These are phyloP conservation scores for Mechanitis mazaeus DNA, from an alignment of 2,888 invertebrate species.

Conservation along the genomic window DNA sequence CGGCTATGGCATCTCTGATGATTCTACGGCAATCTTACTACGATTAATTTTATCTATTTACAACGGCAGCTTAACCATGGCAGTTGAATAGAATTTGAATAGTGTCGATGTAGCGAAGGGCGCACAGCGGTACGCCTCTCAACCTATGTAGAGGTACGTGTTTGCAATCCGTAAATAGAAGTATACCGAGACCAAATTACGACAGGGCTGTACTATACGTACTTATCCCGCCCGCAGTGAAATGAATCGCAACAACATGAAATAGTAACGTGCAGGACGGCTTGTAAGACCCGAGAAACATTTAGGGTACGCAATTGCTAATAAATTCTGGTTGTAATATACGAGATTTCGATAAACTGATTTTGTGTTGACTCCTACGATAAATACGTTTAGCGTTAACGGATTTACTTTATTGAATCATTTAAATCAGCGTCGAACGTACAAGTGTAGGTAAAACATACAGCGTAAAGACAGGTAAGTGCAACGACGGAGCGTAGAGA, in stretches of 20 bases:
- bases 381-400: conserved; percentile 32
- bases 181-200: conserved; percentile 30
- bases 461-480: conserved; percentile 38
- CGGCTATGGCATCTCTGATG: conserved; percentile 39
- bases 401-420: conserved; percentile 28
- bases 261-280: conserved; percentile 32
- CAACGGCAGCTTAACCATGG: conserved; percentile 44
- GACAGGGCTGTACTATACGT: conserved; percentile 22
- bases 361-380: conserved; percentile 33
- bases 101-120: conserved; percentile 42
- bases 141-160: conserved; percentile 36
- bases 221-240: conserved; percentile 27
- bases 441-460: conserved; percentile 33
- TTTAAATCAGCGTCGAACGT: conserved; percentile 25
- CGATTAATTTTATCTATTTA: conserved; percentile 67
- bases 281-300: conserved; percentile 28
- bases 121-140: conserved; percentile 30
- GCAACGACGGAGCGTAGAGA: conserved; percentile 31
- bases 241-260: conserved; percentile 34
- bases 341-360: conserved; percentile 30
- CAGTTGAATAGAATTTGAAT: conserved; percentile 58
- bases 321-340: conserved; percentile 34
- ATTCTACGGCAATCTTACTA: conserved; percentile 36
- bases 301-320: conserved; percentile 32
- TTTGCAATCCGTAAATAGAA: conserved; percentile 40